phyloP scores from a whole-genome alignment of 2,797 vertebrate species.

The Picus viridis region DNA sequence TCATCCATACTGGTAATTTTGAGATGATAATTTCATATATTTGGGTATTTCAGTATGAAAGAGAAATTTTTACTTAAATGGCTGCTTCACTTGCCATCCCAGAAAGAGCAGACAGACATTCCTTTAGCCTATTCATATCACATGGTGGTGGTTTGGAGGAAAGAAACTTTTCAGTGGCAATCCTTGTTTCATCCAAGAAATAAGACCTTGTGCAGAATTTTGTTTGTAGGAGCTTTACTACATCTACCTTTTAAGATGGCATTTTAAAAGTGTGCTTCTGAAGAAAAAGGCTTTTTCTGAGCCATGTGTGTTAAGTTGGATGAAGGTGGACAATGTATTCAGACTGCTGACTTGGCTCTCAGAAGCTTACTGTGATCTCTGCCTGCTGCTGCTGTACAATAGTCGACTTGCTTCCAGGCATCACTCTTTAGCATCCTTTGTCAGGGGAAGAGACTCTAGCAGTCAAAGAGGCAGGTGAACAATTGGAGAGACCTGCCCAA shows the following conservation, averaged over 20 bases:
- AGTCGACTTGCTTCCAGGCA: background rate
- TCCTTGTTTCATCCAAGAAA: background rate
- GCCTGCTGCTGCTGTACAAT: accelerated
- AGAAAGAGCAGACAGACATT: background rate
- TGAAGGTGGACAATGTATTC: background rate
- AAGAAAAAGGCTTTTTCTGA: background rate
- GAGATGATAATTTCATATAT: background rate
- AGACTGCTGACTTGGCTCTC: background rate
- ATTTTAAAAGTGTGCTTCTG: background rate
- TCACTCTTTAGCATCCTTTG: background rate
- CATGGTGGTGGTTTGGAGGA: background rate
- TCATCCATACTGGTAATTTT: background rate
- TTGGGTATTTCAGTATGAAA: background rate
- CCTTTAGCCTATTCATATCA: background rate
- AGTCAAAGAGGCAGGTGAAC: background rate
- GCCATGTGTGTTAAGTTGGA: accelerated
- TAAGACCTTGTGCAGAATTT: background rate
- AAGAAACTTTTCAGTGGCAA: background rate
- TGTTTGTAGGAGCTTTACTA: background rate
- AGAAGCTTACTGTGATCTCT: background rate
- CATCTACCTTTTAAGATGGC: background rate
- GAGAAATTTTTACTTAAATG: background rate
- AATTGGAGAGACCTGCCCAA: background rate
- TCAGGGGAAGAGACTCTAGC: background rate
- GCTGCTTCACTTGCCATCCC: background rate